Evolutionary conservation across 2,113 vertebrate genomes (phyloP).

Genomic region (Emberiza fucata): DNA sequence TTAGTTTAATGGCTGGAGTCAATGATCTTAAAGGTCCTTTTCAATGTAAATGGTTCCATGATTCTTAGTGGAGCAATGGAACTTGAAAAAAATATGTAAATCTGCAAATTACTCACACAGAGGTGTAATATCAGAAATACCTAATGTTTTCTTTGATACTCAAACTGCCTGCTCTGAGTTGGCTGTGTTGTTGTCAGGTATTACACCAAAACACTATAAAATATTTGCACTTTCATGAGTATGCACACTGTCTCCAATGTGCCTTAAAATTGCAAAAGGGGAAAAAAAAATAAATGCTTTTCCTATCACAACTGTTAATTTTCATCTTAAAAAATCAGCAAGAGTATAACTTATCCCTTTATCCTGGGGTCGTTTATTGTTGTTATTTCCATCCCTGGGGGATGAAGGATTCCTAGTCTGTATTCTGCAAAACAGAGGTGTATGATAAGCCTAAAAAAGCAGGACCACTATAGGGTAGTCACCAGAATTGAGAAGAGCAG

Average conservation of each 20-base stretch:
- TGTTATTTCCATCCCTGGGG: not conserved
- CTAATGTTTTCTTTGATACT: not conserved
- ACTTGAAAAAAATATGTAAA: not conserved
- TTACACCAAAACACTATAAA: not conserved
- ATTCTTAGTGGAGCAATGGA: not conserved
- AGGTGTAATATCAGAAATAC: not conserved
- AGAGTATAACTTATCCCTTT: not conserved
- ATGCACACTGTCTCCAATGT: not conserved
- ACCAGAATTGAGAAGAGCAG: not conserved
- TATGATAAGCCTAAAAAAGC: not conserved
- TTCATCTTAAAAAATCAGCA: not conserved
- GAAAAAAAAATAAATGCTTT: not conserved
- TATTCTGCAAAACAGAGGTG: not conserved
- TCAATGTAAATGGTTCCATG: not conserved
- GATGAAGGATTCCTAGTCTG: not conserved
- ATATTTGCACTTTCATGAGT: not conserved
- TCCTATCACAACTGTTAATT: not conserved
- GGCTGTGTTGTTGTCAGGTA: not conserved
- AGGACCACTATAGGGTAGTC: not conserved
- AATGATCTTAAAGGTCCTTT: not conserved
- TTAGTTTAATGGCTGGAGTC: not conserved
- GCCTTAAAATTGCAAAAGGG: not conserved
- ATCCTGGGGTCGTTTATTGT: not conserved
- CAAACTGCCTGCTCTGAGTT: not conserved
- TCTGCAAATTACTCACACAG: not conserved